Percentiles rank a stretch among this genome's conserved stretches.
Conservation (phyloP, 1,140 invertebrate species). For the Drosophila teissieri region DNA sequence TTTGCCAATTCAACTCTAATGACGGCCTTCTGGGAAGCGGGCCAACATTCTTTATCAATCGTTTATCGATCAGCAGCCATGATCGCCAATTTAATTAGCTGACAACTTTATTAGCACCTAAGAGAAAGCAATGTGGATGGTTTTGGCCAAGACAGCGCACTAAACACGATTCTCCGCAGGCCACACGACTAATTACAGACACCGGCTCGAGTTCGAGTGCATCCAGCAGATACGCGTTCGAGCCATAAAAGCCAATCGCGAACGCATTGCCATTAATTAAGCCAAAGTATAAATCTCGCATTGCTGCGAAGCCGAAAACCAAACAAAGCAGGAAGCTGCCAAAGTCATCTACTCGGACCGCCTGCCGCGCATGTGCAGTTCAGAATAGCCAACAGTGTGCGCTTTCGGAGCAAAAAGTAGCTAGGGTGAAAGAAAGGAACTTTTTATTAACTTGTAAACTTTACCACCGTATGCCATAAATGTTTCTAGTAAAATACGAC, state of each 20-base stretch:
- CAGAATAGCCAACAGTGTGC: neutral
- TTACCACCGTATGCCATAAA: neutral
- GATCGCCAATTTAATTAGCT: conserved; percentile 66
- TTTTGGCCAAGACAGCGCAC: conserved; percentile 9
- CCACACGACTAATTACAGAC: conserved; percentile 52
- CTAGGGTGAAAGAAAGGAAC: neutral
- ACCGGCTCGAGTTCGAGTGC: conserved; percentile 19
- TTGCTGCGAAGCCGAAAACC: conserved; percentile 34
- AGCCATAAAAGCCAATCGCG: conserved; percentile 56
- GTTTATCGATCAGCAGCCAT: conserved; percentile 15
- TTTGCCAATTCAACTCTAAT: neutral
- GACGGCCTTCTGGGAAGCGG: neutral
- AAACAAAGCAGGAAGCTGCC: conserved; percentile 51
- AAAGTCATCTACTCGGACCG: conserved; percentile 39
- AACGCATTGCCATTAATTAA: conserved; percentile 70
- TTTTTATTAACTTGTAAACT: neutral
- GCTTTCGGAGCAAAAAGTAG: neutral
- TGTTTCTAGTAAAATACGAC: neutral
- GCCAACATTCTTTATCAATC: conserved; percentile 25
- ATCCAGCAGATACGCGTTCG: conserved; percentile 44
- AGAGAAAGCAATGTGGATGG: neutral
- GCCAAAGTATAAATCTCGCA: conserved; percentile 64
- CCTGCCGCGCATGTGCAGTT: conserved; percentile 62
- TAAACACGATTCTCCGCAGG: conserved; percentile 39
- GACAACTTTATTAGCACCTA: conserved; percentile 64